Percentiles rank a stretch among this genome's conserved stretches.
phyloP scores from a whole-genome alignment of 2,888 invertebrate genomes.

The Drosophila merina region DNA sequence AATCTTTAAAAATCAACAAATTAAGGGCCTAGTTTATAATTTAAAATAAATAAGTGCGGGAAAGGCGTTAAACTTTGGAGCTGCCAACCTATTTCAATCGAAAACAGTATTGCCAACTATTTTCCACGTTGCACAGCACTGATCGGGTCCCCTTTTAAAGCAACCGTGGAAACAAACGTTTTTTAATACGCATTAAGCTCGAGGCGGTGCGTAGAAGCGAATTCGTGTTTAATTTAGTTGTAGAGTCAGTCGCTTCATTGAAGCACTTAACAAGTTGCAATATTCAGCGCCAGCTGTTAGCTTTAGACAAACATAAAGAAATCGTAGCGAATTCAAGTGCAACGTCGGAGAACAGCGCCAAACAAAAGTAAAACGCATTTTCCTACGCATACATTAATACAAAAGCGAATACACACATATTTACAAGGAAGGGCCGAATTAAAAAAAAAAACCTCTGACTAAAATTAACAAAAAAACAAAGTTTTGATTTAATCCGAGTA shows the following conservation, averaged over 20 bases:
- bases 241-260: slow-evolving; percentile 27
- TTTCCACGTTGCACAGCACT: not conserved
- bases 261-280: slow-evolving; percentile 39
- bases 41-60: not conserved
- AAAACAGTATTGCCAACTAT: not conserved
- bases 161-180: slow-evolving; percentile 37
- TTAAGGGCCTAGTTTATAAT: too few species aligned
- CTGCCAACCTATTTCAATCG: not conserved
- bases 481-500: slow-evolving; percentile 56
- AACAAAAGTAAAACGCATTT: slow-evolving; percentile 75
- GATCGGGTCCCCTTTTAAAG: slow-evolving; percentile 1
- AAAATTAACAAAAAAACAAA: slow-evolving; percentile 57
- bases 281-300: slow-evolving; percentile 23
- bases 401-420: slow-evolving; percentile 38
- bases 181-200: slow-evolving; percentile 70
- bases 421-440: slow-evolving; percentile 56
- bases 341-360: slow-evolving; percentile 53
- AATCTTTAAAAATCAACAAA: not conserved
- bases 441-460: slow-evolving; percentile 32
- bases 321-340: slow-evolving; percentile 44
- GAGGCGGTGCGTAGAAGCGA: slow-evolving; percentile 65
- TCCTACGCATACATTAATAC: slow-evolving; percentile 66
- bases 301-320: slow-evolving; percentile 41
- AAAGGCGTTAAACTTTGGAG: not conserved
- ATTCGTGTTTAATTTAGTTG: slow-evolving; percentile 54